Evolutionary conservation across 2,888 invertebrate species (phyloP), one percentile per base, ranked within the genome.

Genomic region (Chymomyza fuscimana): DNA sequence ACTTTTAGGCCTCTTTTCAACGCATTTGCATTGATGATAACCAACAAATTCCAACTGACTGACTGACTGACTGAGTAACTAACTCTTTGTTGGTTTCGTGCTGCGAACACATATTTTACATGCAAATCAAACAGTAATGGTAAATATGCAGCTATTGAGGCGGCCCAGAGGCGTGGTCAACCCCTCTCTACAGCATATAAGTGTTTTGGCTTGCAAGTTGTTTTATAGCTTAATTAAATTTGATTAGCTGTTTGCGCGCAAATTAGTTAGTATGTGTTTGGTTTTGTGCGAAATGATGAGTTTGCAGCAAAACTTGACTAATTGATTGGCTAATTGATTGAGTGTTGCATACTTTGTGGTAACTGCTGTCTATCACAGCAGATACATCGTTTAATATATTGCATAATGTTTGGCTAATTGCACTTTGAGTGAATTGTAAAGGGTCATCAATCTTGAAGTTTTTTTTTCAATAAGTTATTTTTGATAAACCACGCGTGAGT

Each of bases 221-320:
- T 72, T 79, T 76, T 79, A 85, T 81, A 79, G 78, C 85, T 85
- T 85, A 85, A 85, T 85, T 85, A 88, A 85, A 85, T 85, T 85
- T 88, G 85, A 85, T 85, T 85, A 86, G 87, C 80, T 77, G 76
- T 83, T 77, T 74, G 80, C 79, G 63, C 71, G 70, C 62, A 80
- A 85, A 88, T 87, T 87, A 85, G 87, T 81, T 86, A 87, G 40
- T 46, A 12, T 12, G 40, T 46, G 40, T 46, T 63, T 32, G 50
- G 81, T 87, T 86, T 87, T 74, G 77, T 75, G 74, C 68, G 75
- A 79, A 82, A 80, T 85, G 86, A 83, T 77, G 79, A 78, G 76
- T 76, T 72, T 76, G 64, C 67, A 46, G 40, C 40, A 25, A 58
- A 58, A 58, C 22, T 86, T 88, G 82, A 73, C 74, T 85, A 85